A percentile compares a stretch with the other conserved stretches of the same genome.
Conservation (phyloP, 2,797 vertebrate genomes). For the Bradypodion pumilum region DNA sequence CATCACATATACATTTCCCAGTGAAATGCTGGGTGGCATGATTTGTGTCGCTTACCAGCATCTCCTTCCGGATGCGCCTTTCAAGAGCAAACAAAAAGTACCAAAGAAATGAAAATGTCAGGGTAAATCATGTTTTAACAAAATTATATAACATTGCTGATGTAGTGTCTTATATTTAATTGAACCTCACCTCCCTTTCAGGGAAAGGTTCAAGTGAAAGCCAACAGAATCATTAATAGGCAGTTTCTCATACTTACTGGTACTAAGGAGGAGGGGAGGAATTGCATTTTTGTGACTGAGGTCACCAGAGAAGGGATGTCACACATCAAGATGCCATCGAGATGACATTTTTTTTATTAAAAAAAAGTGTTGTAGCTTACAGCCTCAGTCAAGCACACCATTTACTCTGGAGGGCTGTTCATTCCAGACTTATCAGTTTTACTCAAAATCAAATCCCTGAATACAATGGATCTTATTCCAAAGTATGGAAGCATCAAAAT, state of each 20-base stretch:
- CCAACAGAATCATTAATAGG: conserved; percentile 3
- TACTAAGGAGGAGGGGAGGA: background rate
- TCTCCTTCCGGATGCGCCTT: background rate
- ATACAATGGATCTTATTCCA: background rate
- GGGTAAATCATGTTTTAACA: background rate
- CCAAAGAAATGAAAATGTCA: conserved; percentile 4
- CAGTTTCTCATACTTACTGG: background rate
- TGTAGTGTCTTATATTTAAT: background rate
- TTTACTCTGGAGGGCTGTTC: background rate
- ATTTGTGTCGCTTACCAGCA: background rate
- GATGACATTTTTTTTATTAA: background rate
- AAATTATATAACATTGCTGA: background rate
- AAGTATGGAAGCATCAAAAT: background rate
- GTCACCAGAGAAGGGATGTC: background rate
- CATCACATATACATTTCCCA: background rate
- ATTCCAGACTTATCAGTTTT: background rate
- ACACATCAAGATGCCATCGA: background rate
- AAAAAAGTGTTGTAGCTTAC: background rate
- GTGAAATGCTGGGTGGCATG: background rate
- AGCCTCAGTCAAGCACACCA: background rate
- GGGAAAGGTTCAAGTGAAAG: rapidly evolving
- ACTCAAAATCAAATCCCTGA: background rate
- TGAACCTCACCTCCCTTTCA: background rate
- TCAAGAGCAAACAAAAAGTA: background rate
- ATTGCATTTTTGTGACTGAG: background rate